A percentile compares a stretch with the other conserved stretches of the same genome.
Evolutionary conservation across 2,113 vertebrate species (phyloP).

Genomic region (Pycnonotus jocosus): DNA sequence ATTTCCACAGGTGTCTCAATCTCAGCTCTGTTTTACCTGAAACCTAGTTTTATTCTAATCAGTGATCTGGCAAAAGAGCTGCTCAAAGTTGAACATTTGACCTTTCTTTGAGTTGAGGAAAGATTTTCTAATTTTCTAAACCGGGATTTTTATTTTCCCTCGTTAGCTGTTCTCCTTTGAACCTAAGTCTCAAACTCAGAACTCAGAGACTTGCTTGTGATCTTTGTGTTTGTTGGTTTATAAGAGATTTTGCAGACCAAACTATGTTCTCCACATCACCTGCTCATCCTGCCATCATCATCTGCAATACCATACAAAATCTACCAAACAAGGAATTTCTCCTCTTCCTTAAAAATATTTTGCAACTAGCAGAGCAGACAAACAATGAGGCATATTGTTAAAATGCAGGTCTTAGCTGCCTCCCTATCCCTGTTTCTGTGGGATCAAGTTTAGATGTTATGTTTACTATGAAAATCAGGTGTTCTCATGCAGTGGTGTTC

Average conservation of each 20-base stretch:
- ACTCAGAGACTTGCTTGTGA: neutral
- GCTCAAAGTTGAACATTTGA: neutral
- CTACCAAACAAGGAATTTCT: neutral
- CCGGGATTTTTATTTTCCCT: neutral
- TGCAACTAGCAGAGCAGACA: neutral
- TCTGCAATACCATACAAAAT: neutral
- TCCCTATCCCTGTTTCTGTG: neutral
- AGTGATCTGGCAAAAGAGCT: neutral
- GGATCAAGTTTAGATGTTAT: neutral
- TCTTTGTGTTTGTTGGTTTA: neutral
- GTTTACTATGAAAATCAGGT: neutral
- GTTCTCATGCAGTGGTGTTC: neutral
- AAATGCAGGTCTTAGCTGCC: neutral
- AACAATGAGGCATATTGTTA: neutral
- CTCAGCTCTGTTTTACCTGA: neutral
- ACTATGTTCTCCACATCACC: neutral
- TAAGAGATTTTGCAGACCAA: neutral
- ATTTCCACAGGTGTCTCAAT: neutral
- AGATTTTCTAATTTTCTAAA: neutral
- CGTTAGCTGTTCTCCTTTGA: neutral
- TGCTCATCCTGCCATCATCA: neutral
- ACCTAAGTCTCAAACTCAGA: neutral
- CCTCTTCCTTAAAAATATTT: neutral
- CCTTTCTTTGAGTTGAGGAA: neutral
- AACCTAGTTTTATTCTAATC: neutral